These are phyloP conservation scores for Calameuta idolon DNA, from an alignment of 2,888 invertebrate genomes.

Conservation along the genomic window DNA sequence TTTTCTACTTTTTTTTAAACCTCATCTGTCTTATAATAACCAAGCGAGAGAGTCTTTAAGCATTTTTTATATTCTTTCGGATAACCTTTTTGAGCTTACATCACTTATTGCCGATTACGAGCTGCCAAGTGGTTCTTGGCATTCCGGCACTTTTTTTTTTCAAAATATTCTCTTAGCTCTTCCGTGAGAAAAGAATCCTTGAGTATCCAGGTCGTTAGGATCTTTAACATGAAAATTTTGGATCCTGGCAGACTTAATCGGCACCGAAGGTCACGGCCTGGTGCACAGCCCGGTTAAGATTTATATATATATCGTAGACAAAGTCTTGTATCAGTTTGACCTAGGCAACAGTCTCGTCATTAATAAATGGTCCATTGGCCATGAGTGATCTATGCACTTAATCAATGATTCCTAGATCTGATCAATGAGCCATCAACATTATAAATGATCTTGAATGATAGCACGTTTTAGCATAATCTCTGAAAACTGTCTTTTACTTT, in stretches of 20 bases:
- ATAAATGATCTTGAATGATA: not conserved
- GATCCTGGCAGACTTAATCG: slow-evolving; percentile 6
- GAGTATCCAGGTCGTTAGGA: slow-evolving; percentile 3
- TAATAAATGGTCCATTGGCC: not conserved
- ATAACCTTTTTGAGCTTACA: not conserved
- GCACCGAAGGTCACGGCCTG: slow-evolving; percentile 58
- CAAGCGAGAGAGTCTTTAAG: not conserved
- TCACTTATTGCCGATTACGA: not conserved
- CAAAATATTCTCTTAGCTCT: too few relatives aligned
- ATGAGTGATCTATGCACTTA: not conserved
- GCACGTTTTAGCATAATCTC: not conserved
- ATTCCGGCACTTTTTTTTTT: not conserved
- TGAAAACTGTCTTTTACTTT: not conserved
- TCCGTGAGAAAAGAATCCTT: not conserved
- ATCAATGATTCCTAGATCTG: not conserved
- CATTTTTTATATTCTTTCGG: not conserved
- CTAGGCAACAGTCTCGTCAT: not conserved
- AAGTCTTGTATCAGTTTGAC: not conserved
- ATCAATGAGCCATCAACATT: not conserved
- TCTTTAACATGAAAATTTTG: slow-evolving; percentile 30
- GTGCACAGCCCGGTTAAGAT: slow-evolving; percentile 50
- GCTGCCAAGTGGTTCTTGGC: too few relatives aligned
- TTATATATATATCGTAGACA: not conserved
- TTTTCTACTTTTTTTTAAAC: not conserved
- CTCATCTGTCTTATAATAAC: not conserved